Evolutionary conservation across 2,888 invertebrate genomes (phyloP).

Genomic region (Parapristionchus giblindavisi): DNA sequence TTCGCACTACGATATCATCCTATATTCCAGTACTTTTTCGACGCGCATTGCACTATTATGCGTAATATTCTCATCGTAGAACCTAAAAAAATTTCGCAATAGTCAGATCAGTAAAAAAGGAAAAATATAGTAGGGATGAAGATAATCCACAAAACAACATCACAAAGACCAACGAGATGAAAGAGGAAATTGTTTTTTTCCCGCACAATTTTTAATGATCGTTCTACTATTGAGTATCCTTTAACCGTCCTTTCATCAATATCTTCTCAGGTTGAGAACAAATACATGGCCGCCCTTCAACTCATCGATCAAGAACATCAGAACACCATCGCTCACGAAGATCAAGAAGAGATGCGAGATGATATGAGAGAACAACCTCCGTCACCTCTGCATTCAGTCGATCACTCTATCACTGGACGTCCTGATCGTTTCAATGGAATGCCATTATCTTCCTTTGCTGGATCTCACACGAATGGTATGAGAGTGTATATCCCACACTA

Average conservation of each 20-base stretch:
- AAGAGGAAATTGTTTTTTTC: background rate
- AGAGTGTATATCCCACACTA: too few relatives aligned
- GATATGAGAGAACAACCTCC: constrained; percentile 12
- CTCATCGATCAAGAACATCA: constrained; percentile 61
- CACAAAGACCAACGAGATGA: background rate
- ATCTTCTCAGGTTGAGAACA: constrained; percentile 52
- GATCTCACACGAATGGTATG: too few relatives aligned
- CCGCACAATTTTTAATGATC: background rate
- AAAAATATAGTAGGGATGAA: background rate
- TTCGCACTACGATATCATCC: too few relatives aligned
- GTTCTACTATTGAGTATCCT: background rate
- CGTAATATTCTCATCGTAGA: background rate
- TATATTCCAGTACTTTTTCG: too few relatives aligned
- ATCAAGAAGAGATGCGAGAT: constrained; percentile 40
- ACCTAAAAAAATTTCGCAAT: background rate
- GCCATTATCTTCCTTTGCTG: too few relatives aligned
- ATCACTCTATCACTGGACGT: too few relatives aligned
- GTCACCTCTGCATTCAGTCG: too few relatives aligned
- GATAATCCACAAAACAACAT: background rate
- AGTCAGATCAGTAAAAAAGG: background rate
- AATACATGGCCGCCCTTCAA: constrained; percentile 63
- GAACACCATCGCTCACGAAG: constrained; percentile 42
- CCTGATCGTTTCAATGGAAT: too few relatives aligned
- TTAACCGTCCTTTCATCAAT: background rate
- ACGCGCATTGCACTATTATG: too few relatives aligned